Evolutionary conservation across 2,888 invertebrate species (phyloP).

Genomic region (Napeogenes inachia): DNA sequence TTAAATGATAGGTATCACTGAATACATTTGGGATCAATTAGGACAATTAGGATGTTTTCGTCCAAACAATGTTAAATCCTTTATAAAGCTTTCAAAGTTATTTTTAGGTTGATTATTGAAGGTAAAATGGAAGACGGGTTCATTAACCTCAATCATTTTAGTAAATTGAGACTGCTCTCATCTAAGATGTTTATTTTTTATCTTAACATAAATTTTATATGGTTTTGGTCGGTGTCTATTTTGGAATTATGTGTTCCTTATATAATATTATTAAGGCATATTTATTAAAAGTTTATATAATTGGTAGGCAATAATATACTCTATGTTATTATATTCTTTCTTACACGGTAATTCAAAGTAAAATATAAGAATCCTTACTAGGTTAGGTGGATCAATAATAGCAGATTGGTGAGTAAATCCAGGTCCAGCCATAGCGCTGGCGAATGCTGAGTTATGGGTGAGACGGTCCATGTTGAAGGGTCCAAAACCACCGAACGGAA

Average conservation of each 20-base stretch:
- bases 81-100: too few species aligned
- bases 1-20: too few species aligned
- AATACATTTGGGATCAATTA: too few species aligned
- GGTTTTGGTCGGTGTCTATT: too few species aligned
- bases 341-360: not conserved
- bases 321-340: not conserved
- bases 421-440: slow-evolving; percentile 75
- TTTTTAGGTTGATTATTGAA: too few species aligned
- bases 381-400: slow-evolving; percentile 77
- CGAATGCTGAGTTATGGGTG: slow-evolving; percentile 62
- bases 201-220: not conserved
- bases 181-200: not conserved
- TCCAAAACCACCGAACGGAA: slow-evolving; percentile 35
- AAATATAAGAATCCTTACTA: slow-evolving; percentile 58
- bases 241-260: too few species aligned
- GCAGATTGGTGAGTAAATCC: slow-evolving; percentile 77
- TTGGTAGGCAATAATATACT: not conserved
- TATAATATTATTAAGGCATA: too few species aligned
- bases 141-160: not conserved
- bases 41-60: too few species aligned
- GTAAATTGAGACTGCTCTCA: not conserved
- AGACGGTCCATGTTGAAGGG: slow-evolving; percentile 34
- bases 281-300: too few species aligned
- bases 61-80: too few species aligned
- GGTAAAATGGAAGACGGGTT: not conserved